Base-by-base conservation (phyloP, 2,113 vertebrate genomes). In the Aegotheles bennettii region DNA sequence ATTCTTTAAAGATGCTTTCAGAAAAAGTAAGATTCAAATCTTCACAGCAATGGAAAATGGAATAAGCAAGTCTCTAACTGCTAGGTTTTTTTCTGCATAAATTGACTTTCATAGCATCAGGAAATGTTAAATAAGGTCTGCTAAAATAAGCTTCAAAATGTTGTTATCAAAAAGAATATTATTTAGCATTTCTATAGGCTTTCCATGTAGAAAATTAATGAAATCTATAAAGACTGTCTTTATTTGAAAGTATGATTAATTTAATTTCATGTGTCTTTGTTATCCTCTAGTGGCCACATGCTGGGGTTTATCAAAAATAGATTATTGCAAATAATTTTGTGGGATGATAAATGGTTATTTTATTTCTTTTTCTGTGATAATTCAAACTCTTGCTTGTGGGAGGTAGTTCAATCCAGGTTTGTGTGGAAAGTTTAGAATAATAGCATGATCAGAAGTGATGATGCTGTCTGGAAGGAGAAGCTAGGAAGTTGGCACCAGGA, bases 1-100 rank as follows among this genome's bases (percentile, higher is more conserved):
- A 98, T 84, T 98, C 98, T 77, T 99, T 99, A 97, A 99, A 99
- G 98, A 98, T 98, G 97, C 99, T 99, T 96, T 98, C 99, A 92
- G 99, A 99, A 97, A 99, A 99, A 98, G 99, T 99, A 98, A 99
- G 98, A 97, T 94, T 96, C 77, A 89, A 95, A 97, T 97, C 73
- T 79, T 95, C 38, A 36, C 63, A 93, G 86, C 85, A 87, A 45
- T 94, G 77, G 71, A 54, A 97, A 96, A 86, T 42, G 79, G 89
- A 98, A 97, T 92, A 85, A 84, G 60, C 36, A 48, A 89, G 50
- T 87, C n/a, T 79, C 7, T 31, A 84, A 74, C 35, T 59, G 70
- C 75, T 90, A 42, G 9, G 1, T 1, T 13, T 60, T 64, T 78
- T 91, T 63, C 84, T 90, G 89, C 56, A 56, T 90, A 86, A 64